Evolutionary conservation across 2,888 invertebrate genomes (phyloP), one percentile per base, ranked within the genome.

Genomic region (Corbicula japonica): DNA sequence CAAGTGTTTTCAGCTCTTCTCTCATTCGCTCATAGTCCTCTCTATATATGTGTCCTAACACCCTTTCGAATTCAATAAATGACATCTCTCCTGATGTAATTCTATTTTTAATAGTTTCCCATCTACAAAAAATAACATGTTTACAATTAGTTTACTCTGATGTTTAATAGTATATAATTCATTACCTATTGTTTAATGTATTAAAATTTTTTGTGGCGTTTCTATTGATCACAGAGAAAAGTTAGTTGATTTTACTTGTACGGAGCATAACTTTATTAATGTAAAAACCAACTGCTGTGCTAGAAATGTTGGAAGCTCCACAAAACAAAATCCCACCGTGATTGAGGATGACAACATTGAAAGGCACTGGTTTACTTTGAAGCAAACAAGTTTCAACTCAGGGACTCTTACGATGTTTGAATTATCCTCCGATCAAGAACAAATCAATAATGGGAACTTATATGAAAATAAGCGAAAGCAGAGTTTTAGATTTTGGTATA

Each of bases 11-110:
- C 50, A 50, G 23, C 15, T 50, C 50, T 21, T 26, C 15, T 15
- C 26, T 28, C 50, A 50, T 50, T 50, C 50, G 23, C 2, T 50
- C 23, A 50, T 50, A 50, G 21, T 50, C 50, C 4, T 50, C 50
- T 50, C 15, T 50, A 15, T 50, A 50, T 3, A 4, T 50, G 50
- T 50, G 23, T 21, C 50, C 50, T 26, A 50, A 10, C 4, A 50
- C 26, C 28, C 28, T 50, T 28, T 50, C 50, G 28, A 50, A 50
- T 2, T 50, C 50, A 26, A 8, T 6, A 28, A 50, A 50, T 21
- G 23, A 26, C 2, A 50, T 50, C 15, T 50, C 50, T 50, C 50
- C 50, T 23, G 50, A 15, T 28, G 10, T 50, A 26, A 50, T 50
- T 3, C 28, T 4, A 8, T 50, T 21, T 50, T 23, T 28, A 10